Evolutionary conservation across 2,113 vertebrate genomes (phyloP).

Genomic region (Nibea coibor): DNA sequence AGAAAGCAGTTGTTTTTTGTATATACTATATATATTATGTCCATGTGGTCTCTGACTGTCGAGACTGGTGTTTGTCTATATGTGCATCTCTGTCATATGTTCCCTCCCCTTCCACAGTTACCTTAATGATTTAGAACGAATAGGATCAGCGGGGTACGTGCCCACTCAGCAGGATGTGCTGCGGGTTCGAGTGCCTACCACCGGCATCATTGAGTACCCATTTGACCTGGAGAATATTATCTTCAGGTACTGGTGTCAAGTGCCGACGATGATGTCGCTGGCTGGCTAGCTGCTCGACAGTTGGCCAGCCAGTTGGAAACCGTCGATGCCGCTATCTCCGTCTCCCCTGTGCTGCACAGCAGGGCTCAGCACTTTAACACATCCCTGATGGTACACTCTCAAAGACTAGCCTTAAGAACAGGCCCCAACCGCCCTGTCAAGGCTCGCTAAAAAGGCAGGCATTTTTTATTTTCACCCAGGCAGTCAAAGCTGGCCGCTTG

Average conservation of each 20-base stretch:
- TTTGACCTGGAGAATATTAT: conserved; percentile 97
- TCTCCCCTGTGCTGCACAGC: conserved; percentile 50
- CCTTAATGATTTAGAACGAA: conserved; percentile 91
- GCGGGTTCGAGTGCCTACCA: conserved; percentile 93
- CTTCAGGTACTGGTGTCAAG: conserved; percentile 89
- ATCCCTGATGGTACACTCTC: conserved; percentile 71
- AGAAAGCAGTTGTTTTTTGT: background rate
- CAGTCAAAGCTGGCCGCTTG: conserved; percentile 13
- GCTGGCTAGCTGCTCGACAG: conserved; percentile 52
- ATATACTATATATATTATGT: background rate
- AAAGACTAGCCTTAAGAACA: conserved; percentile 41
- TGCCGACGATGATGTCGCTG: conserved; percentile 46
- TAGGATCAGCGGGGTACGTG: conserved; percentile 88
- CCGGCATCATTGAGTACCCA: conserved; percentile 96
- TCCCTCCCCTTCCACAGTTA: conserved; percentile 84
- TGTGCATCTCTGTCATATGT: conserved; percentile 59
- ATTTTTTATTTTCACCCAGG: conserved; percentile 2
- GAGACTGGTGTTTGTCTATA: conserved; percentile 38
- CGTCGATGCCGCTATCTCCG: conserved; percentile 41
- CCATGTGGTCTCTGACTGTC: conserved; percentile 14
- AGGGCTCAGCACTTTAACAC: conserved; percentile 49
- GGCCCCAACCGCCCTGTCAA: background rate
- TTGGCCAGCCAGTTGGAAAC: conserved; percentile 50
- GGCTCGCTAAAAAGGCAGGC: background rate
- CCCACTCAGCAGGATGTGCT: conserved; percentile 95